Base-by-base conservation (phyloP, 2,888 invertebrate species). In the Euphydryas editha region DNA sequence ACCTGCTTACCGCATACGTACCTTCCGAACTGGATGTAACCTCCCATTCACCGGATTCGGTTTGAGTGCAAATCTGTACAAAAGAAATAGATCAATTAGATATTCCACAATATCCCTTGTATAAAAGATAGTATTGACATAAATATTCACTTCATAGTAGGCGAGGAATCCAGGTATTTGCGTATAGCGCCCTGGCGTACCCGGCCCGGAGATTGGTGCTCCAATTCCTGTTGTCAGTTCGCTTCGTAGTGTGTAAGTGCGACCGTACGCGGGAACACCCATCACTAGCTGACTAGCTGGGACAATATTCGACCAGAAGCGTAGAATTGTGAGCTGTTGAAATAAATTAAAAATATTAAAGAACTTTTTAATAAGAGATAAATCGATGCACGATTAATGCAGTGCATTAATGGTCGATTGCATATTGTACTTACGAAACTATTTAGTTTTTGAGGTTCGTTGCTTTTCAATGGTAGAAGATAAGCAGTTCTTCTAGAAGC, bases 241-340 rank as follows among this genome's bases (percentile, higher is more conserved):
- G 72, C 94, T 94, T 13, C 88, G 82, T 74, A 96, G 81, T 59
- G 95, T 94, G 86, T 97, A 97, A 0, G 96, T 94, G 73, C 96
- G 96, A 0, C 95, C 97, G 81, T 97, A 97, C 36, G 96, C 89
- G 0, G 97, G 96, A 84, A 97, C 94, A 56, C 96, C 96, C 90
- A 97, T 90, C 0, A 96, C 92, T 0, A 97, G 80, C 84, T 96
- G 96, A 56, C 89, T 89, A 0, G 94, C 87, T 1, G 95, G 94
- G 2, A 96, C 94, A 20, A 96, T 95, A 73, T 94, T 93, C 20
- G 95, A 88, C 96, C 97, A 97, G 81, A 96, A 95, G 68, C 95
- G 87, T 21, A 97, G 91, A 0, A 96, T 76, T 5, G 73, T 62
- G 65, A 73, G 70, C 76, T 75, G 65, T 46, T 73, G 73, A 54